Evolutionary conservation across 30 jellyfish, hydroid and myxozoan genomes (phyloP).

Genomic region (Hydractinia echinata): DNA sequence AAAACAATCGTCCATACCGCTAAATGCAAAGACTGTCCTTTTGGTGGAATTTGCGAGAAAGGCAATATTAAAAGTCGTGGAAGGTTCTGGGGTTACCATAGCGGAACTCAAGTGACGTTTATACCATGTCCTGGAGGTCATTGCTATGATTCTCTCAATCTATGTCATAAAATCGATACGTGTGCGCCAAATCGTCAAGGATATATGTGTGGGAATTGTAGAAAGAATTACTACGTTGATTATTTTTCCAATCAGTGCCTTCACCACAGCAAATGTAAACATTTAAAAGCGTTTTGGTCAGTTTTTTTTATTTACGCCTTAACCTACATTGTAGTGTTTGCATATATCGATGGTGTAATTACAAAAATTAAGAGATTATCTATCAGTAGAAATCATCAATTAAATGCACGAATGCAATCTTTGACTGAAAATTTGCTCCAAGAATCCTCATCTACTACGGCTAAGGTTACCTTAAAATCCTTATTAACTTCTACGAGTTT

Average conservation of each 20-base stretch:
- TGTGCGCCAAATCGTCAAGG: too few species aligned
- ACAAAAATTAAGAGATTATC: too few species aligned
- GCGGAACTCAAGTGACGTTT: not conserved
- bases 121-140: slow-evolving; percentile 12
- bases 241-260: slow-evolving; percentile 17
- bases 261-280: slow-evolving; percentile 13
- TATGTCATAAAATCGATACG: slow-evolving; percentile 2
- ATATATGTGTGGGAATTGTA: slow-evolving; percentile 27
- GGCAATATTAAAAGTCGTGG: not conserved
- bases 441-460: too few species aligned
- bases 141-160: slow-evolving; percentile 11
- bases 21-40: too few species aligned
- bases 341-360: slow-evolving; percentile 14
- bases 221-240: slow-evolving; percentile 20
- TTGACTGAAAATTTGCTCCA: not conserved
- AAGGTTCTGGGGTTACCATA: slow-evolving; percentile 39
- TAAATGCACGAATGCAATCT: not conserved
- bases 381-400: too few species aligned
- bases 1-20: too few species aligned
- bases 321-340: slow-evolving; percentile 12
- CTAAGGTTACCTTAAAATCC: too few species aligned
- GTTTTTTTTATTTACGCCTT: not conserved
- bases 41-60: too few species aligned
- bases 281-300: slow-evolving; percentile 9
- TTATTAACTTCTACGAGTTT: too few species aligned